These are phyloP conservation scores for Lampris megalopsis DNA, from an alignment of 2,113 vertebrate species.

Conservation along the genomic window DNA sequence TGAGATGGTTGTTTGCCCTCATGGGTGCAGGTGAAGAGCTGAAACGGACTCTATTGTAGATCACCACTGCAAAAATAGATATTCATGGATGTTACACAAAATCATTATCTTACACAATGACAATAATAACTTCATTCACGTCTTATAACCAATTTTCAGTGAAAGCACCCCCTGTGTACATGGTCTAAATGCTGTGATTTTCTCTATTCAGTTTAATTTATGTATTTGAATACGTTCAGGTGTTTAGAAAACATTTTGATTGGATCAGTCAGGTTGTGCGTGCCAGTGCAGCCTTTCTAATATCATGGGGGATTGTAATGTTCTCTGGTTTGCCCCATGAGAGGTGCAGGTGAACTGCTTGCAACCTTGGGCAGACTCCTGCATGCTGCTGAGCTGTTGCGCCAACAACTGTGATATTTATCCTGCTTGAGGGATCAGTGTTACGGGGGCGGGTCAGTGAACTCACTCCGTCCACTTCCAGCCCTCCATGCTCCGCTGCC, in stretches of 20 bases:
- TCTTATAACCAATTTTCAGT: neutral
- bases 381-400: no score
- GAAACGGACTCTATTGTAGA: neutral
- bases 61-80: no score
- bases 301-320: no score
- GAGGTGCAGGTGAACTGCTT: no score
- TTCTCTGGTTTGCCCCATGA: no score
- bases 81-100: no score
- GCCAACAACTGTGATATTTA: no score
- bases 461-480: neutral
- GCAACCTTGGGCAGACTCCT: no score
- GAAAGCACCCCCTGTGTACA: neutral
- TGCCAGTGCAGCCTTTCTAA: slow-evolving; percentile 1
- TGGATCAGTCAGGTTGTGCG: neutral
- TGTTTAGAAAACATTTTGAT: no score
- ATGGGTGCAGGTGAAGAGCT: slow-evolving; percentile 16
- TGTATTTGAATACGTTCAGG: neutral
- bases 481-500: slow-evolving; percentile 11
- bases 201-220: neutral
- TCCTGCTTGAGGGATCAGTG: no score
- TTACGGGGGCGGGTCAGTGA: neutral
- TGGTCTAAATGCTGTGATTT: neutral
- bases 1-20: slow-evolving; percentile 29
- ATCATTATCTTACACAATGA: no score
- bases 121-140: no score